Evolutionary conservation across 1,140 invertebrate species (phyloP).

Genomic region (Adoxophyes honmai): DNA sequence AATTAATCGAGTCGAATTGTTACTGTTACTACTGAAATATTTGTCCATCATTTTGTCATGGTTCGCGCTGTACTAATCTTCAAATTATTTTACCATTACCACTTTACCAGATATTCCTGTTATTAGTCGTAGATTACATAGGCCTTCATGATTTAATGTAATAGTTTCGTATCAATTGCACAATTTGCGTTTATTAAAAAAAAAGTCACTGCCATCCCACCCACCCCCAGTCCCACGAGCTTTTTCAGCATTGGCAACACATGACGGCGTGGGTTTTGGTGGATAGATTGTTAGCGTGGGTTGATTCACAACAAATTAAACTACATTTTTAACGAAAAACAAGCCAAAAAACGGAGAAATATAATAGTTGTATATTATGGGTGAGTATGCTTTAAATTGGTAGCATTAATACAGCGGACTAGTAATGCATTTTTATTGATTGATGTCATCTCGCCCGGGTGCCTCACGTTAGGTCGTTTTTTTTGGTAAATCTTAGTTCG

Average conservation of each 20-base stretch:
- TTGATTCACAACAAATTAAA: conserved; percentile 41
- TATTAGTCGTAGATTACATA: too few relatives aligned
- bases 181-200: too few relatives aligned
- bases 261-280: conserved; percentile 61
- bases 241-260: conserved; percentile 39
- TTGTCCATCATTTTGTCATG: too few relatives aligned
- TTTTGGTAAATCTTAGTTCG: conserved; percentile 9
- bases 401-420: conserved; percentile 14
- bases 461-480: conserved; percentile 33
- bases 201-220: too few relatives aligned
- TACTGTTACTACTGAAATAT: too few relatives aligned
- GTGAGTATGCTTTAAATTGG: conserved; percentile 33
- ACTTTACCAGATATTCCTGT: too few relatives aligned
- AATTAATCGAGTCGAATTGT: too few relatives aligned
- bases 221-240: too few relatives aligned
- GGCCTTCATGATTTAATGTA: too few relatives aligned
- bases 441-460: conserved; percentile 51
- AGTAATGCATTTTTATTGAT: conserved; percentile 54
- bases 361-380: conserved; percentile 28
- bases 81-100: too few relatives aligned
- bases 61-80: too few relatives aligned
- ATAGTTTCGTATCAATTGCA: too few relatives aligned
- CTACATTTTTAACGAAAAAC: conserved; percentile 30
- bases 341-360: conserved; percentile 22
- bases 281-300: conserved; percentile 65